Evolutionary conservation across 1,140 invertebrate genomes (phyloP), one percentile per base, ranked within the genome.

Genomic region (Oreohelix idahoensis): DNA sequence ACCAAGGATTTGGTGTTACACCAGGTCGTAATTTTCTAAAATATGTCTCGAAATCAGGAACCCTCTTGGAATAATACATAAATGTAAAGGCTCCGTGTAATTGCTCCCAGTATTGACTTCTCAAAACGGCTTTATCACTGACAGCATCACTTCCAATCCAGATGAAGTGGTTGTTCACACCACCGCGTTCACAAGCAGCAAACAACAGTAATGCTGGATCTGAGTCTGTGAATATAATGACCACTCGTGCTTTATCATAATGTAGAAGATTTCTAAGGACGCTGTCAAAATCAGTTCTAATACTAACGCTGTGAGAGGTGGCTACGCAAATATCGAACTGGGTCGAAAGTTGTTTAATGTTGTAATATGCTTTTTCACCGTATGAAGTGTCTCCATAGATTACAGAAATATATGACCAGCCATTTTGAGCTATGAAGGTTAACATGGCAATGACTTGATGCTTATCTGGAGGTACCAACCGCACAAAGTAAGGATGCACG

Each of bases 391-490:
- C 71, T 20, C 36, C 42, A 42, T 73, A 73, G 0, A 73, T 23
- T n/a, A 73, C 71, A 17, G 71, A 73, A 42, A 73, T 73, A 23
- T 73, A 73, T 8, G 36, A 42, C 71, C 71, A 73, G 10, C 58
- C 38, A 8, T 69, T 63, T 0, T 79, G 35, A 4, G 10, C 2
- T 0, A 79, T 79, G 32, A 79, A 79, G 11, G 32, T 79, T n/a
- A 79, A 26, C 77, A 79, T 79, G 32, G 77, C 77, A 0, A 39
- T 0, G 5, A 38, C 35, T n/a, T 79, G 77, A 66, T 63, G 39
- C n/a, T 38, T 39, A n/a, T 79, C 77, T 10, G 77, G 77, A 35
- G 77, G 77, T 23, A 79, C 58, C 5, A 79, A 11, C 36, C 77
- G 66, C 51, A 79, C 1, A 38, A 79, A 79, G 39, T 39, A 79